Conservation (phyloP, 2,113 vertebrate genomes). For the Bubo scandiacus region DNA sequence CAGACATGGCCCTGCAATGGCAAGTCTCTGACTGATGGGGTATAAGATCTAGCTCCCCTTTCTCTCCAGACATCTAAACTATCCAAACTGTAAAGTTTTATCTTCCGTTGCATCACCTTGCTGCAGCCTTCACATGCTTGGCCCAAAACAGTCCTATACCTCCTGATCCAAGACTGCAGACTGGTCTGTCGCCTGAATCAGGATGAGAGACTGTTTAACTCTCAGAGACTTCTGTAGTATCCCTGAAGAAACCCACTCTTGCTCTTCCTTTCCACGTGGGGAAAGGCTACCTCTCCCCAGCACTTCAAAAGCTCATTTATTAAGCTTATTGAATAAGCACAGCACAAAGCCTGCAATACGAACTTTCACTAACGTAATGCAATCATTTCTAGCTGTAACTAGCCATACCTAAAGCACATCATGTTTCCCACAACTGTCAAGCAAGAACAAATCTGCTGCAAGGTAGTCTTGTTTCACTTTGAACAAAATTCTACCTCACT, state of each 20-base stretch:
- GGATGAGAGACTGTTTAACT: background rate
- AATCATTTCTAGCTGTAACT: background rate
- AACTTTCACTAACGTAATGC: background rate
- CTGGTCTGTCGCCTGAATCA: accelerated
- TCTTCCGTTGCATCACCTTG: background rate
- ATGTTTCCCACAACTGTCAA: background rate
- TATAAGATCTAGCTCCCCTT: background rate
- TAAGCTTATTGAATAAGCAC: background rate
- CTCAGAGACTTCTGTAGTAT: background rate
- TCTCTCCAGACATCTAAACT: background rate
- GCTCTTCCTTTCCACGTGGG: background rate
- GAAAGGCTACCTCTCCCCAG: background rate
- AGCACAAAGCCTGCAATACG: background rate
- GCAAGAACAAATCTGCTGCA: background rate
- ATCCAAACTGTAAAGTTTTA: background rate
- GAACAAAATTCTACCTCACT: background rate
- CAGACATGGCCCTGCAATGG: background rate
- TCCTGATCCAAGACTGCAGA: background rate
- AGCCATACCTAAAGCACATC: background rate
- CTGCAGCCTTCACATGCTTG: background rate
- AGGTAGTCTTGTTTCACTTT: background rate
- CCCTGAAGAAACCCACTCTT: background rate
- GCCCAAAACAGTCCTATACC: background rate
- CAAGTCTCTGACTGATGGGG: background rate
- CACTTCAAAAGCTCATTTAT: background rate